A percentile compares a stretch with the other conserved stretches of the same genome.
phyloP scores from a whole-genome alignment of 2,888 invertebrate species.

The Drosophila conformis region DNA sequence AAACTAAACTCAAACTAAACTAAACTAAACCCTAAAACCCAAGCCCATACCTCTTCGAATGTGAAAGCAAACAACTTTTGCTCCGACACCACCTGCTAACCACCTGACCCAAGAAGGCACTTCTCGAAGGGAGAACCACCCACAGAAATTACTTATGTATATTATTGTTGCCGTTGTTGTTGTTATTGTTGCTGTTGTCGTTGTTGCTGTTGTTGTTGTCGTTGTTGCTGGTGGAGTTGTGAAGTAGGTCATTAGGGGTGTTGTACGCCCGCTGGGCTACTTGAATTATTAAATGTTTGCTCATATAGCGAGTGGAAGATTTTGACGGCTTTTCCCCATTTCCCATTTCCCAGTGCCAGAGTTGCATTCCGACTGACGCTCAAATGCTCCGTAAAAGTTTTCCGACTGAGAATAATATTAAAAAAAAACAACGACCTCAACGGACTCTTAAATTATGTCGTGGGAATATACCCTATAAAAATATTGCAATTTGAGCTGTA shows the following conservation, averaged over 20 bases:
- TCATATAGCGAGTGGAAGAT: constrained; percentile 31
- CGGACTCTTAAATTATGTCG: constrained; percentile 54
- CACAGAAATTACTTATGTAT: constrained; percentile 58
- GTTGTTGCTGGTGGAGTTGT: constrained; percentile 17
- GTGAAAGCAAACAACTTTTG: constrained; percentile 50
- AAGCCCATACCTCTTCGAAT: not conserved
- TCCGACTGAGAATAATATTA: constrained; percentile 30
- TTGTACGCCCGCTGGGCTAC: constrained; percentile 56
- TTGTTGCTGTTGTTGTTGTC: constrained; percentile 32
- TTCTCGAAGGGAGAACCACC: constrained; percentile 4
- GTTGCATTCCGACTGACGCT: constrained; percentile 44
- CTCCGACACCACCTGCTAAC: constrained; percentile 49
- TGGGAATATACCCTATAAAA: constrained; percentile 13
- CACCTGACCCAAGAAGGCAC: constrained; percentile 16
- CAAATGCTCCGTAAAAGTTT: constrained; percentile 39
- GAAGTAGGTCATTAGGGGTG: constrained; percentile 79
- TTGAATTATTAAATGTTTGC: constrained; percentile 78
- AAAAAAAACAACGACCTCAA: constrained; percentile 12
- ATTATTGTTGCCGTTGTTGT: constrained; percentile 33
- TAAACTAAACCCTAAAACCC: constrained; percentile 7
- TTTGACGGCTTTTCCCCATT: not conserved
- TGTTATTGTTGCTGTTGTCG: constrained; percentile 22
- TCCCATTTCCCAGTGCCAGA: constrained; percentile 35
- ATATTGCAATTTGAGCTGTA: not conserved
- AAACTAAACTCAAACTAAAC: constrained; percentile 37